Percentiles rank a stretch among this genome's conserved stretches.
Evolutionary conservation across 2,888 invertebrate species (phyloP).

Genomic region (Leptarthrus brevirostris): DNA sequence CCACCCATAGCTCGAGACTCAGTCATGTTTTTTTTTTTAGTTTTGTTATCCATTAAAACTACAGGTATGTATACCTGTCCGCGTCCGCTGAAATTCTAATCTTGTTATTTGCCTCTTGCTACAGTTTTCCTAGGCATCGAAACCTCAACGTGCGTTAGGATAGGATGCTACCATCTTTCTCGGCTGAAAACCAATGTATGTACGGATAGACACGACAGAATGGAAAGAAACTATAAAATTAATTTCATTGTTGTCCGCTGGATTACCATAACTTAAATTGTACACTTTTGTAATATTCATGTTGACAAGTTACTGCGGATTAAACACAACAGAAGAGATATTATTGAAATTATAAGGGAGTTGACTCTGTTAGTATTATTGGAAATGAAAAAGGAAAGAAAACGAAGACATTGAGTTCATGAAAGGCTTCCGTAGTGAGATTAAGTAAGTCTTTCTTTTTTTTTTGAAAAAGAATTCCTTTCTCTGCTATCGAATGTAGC

Average conservation of each 20-base stretch:
- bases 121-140: constrained; percentile 17
- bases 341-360: constrained; percentile 4
- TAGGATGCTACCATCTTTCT: constrained; percentile 2
- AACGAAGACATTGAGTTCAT: too few relatives aligned
- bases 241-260: constrained; percentile 39
- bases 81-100: constrained; percentile 35
- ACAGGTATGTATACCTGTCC: constrained; percentile 25
- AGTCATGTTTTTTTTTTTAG: not conserved
- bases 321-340: constrained; percentile 11
- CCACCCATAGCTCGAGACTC: not conserved
- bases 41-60: constrained; percentile 24
- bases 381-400: too few relatives aligned
- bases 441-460: too few relatives aligned
- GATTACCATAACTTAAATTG: constrained; percentile 42
- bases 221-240: constrained; percentile 34
- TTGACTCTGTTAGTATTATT: too few relatives aligned
- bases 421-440: too few relatives aligned
- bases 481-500: too few relatives aligned
- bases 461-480: too few relatives aligned
- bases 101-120: constrained; percentile 24
- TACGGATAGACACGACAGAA: constrained; percentile 6
- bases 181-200: not conserved
- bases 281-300: constrained; percentile 40
- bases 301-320: constrained; percentile 33
- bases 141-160: not conserved